These are phyloP conservation scores for Oreonectes daqikongensis DNA, from an alignment of 2,797 vertebrate species.

Conservation along the genomic window DNA sequence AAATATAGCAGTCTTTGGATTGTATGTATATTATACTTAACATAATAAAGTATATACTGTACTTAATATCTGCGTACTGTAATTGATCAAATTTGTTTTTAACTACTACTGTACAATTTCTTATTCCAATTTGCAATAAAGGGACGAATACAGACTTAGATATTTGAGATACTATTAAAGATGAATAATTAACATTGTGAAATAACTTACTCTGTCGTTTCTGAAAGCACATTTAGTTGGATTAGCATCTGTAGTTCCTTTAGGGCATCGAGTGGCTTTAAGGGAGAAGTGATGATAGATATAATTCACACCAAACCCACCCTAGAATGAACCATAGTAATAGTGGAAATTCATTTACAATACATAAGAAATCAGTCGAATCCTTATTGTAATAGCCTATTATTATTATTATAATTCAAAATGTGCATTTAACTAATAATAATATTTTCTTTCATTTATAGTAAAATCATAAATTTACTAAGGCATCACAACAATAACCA, in stretches of 20 bases:
- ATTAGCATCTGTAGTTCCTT: conserved; percentile 44
- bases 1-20: no score
- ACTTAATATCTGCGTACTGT: no score
- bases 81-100: no score
- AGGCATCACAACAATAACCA: no score
- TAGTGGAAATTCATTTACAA: not conserved
- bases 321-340: conserved; percentile 57
- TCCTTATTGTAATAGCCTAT: no score
- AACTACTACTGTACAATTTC: not conserved
- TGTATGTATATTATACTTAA: no score
- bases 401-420: not conserved
- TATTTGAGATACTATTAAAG: not conserved
- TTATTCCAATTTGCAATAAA: no score
- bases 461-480: no score
- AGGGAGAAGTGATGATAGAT: conserved; percentile 71
- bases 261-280: conserved; percentile 72
- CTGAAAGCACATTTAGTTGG: conserved; percentile 67
- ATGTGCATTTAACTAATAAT: not conserved
- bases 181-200: not conserved
- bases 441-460: no score
- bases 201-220: conserved; percentile 71
- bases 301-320: conserved; percentile 63
- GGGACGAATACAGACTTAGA: not conserved
- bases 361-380: not conserved
- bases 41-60: no score